Conservation (phyloP, 2,797 vertebrate species). For the Macropodus opercularis region DNA sequence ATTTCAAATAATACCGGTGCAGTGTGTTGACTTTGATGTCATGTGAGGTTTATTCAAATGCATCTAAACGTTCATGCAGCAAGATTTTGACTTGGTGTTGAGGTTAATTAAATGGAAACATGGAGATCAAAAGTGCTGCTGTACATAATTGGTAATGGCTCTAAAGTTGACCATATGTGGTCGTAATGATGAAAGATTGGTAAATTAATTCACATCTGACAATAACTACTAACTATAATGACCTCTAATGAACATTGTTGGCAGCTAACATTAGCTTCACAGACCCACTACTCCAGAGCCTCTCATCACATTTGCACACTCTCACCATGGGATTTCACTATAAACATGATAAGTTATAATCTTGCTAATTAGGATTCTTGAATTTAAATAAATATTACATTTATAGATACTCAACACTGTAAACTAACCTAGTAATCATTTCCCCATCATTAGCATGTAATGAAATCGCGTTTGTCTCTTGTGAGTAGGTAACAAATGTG, state of each 20-base stretch:
- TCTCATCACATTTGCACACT: neutral
- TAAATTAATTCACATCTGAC: neutral
- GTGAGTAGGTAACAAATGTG: constrained; percentile 29
- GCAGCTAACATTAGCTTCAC: neutral
- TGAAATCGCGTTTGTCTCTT: constrained; percentile 5
- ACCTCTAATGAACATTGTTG: no score
- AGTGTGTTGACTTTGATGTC: neutral
- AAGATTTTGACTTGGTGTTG: no score
- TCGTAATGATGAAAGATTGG: neutral
- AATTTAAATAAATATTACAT: neutral
- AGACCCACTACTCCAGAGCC: no score
- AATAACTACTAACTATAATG: no score
- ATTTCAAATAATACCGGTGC: neutral
- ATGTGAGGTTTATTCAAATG: neutral
- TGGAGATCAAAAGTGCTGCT: neutral
- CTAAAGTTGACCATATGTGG: neutral
- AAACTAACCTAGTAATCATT: constrained; percentile 3
- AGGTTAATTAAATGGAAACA: neutral
- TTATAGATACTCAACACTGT: neutral
- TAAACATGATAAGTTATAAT: neutral
- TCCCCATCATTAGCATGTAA: constrained; percentile 1
- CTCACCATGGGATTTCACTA: neutral
- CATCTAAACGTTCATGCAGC: no score
- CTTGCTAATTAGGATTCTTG: neutral
- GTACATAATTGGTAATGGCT: neutral